Evolutionary conservation across 2,888 invertebrate species (phyloP), one percentile per base, ranked within the genome.

Genomic region (Maniola hyperantus): DNA sequence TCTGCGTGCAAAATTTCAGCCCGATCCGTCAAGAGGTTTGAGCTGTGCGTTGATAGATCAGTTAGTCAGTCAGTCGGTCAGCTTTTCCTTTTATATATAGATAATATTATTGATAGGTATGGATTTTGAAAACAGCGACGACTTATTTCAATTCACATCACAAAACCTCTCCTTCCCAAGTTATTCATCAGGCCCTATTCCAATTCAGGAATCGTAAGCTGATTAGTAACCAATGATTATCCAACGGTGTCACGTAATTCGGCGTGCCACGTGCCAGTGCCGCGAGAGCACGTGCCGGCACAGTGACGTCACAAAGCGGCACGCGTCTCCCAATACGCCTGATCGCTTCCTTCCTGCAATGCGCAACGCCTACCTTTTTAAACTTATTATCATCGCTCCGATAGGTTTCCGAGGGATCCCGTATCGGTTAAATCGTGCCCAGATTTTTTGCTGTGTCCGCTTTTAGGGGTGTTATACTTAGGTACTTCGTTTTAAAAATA

Each of bases 311-410:
- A 73, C 74, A 76, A 58, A 73, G 64, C 71, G 72, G 61, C 75
- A 73, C 75, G 76, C 62, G 73, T 34, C 72, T 53, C 34, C 20
- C 73, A 77, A 74, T 74, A 68, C 64, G 55, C 68, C 67, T 70
- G 74, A 75, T 74, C 76, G 77, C 76, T 81, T 81, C 80, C 82
- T 82, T 83, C 83, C 81, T 80, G 74, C 74, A 74, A 77, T 80
- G 79, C 78, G 74, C 74, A 74, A 77, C 81, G 79, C 78, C 82
- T 79, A 80, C 79, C 66, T 74, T 78, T 83, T 80, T 84, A 82
- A 83, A 74, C 71, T 72, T 72, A 80, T 84, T 81, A 82, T 78
- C 10, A 68, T 70, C 76, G 74, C 77, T 73, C 73, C 74, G 76
- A 71, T 82, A 71, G 68, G 66, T 76, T 59, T 60, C 48, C 63